A percentile compares a stretch with the other conserved stretches of the same genome.
Conservation (phyloP, 2,888 invertebrate genomes). For the Macrosiphum euphorbiae region DNA sequence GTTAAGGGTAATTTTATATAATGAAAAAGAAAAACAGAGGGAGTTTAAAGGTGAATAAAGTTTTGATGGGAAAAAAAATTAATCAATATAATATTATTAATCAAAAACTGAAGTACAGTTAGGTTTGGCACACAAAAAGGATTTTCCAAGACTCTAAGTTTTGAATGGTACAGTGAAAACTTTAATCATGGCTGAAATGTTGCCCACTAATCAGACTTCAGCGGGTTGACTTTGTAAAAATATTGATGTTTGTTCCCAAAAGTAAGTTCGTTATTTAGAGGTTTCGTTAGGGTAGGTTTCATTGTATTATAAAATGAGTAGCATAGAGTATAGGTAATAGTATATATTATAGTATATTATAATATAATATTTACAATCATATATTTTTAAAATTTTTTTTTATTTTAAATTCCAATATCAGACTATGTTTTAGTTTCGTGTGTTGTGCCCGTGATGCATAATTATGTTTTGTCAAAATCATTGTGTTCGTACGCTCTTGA, state of each 20-base stretch:
- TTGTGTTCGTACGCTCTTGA: slow-evolving; percentile 42
- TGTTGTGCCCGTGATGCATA: background rate
- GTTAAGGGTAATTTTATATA: background rate
- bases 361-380: background rate
- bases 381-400: background rate
- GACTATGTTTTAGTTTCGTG: background rate
- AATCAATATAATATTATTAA: background rate
- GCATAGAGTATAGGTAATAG: background rate
- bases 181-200: background rate
- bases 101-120: background rate
- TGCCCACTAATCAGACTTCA: background rate
- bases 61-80: background rate
- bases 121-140: background rate
- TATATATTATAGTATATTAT: background rate
- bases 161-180: background rate
- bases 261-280: background rate
- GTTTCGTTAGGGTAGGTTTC: background rate
- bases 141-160: background rate
- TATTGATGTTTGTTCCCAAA: background rate
- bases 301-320: background rate
- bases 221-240: background rate
- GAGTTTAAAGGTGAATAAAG: background rate
- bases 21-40: background rate
- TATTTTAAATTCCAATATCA: slow-evolving; percentile 21
- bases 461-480: slow-evolving; percentile 51